Percentiles rank a stretch among this genome's conserved stretches.
These are phyloP conservation scores for Phrynocephalus versicolor DNA, from an alignment of 2,113 vertebrate genomes.

Conservation along the genomic window DNA sequence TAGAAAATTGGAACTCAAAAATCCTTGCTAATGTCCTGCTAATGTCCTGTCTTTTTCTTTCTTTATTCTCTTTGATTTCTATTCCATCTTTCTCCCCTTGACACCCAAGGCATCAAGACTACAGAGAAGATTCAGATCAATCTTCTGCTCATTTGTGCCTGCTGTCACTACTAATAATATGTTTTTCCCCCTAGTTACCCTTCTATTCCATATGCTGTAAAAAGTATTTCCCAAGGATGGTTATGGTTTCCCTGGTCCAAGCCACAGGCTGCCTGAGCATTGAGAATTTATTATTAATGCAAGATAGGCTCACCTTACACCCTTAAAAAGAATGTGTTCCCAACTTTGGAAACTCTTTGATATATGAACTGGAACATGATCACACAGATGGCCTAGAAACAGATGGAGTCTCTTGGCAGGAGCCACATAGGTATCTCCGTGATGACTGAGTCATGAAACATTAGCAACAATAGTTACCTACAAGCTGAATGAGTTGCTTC, in stretches of 20 bases:
- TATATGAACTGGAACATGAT: conserved; percentile 19
- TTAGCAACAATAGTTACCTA: background rate
- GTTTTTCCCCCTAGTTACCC: too few relatives aligned
- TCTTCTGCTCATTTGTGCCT: background rate
- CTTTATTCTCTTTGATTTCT: too few relatives aligned
- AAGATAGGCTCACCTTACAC: conserved; percentile 10
- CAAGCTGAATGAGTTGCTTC: background rate
- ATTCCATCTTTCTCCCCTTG: too few relatives aligned
- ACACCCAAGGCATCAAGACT: background rate
- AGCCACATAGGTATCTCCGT: conserved; percentile 1
- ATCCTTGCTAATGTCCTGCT: too few relatives aligned
- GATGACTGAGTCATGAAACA: background rate
- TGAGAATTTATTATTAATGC: conserved; percentile 23
- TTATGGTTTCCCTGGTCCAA: background rate
- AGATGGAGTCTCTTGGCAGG: background rate
- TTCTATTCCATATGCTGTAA: background rate
- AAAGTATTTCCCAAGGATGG: background rate
- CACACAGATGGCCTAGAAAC: conserved; percentile 20
- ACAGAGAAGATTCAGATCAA: background rate
- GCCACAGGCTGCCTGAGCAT: background rate
- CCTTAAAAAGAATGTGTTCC: background rate
- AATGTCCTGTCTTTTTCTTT: too few relatives aligned
- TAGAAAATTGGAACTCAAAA: too few relatives aligned
- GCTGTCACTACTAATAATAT: background rate
- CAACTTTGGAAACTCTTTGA: conserved; percentile 10